Conservation (phyloP, 2,888 invertebrate species). For the Sthenelais limicola region DNA sequence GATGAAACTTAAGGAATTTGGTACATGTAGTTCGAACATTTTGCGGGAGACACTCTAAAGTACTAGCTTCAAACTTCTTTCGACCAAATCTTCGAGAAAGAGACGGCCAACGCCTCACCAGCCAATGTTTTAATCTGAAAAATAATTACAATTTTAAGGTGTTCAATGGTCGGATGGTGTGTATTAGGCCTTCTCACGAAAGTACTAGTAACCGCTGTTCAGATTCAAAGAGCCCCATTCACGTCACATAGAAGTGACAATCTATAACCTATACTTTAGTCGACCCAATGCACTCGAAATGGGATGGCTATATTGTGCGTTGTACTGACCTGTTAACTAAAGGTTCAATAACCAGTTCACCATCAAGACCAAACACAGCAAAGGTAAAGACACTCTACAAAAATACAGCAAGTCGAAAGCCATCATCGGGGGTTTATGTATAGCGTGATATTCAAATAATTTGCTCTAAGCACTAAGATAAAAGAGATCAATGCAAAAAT, state of each 20-base stretch:
- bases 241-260: too few species aligned
- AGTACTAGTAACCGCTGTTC: too few species aligned
- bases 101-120: constrained; percentile 11
- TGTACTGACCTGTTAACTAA: constrained; percentile 76
- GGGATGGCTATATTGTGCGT: background rate
- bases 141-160: background rate
- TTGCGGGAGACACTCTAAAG: background rate
- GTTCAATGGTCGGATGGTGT: background rate
- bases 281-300: background rate
- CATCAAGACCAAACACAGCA: constrained; percentile 89
- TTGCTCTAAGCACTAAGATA: background rate
- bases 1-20: constrained; percentile 35
- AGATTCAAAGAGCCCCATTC: too few species aligned
- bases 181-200: background rate
- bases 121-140: constrained; percentile 15
- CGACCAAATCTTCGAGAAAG: background rate
- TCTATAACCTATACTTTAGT: background rate
- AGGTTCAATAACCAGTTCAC: constrained; percentile 81
- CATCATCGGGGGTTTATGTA: background rate
- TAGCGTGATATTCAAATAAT: background rate
- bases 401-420: constrained; percentile 19
- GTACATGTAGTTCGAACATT: constrained; percentile 13
- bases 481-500: too few species aligned
- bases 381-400: constrained; percentile 84
- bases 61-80: background rate